Evolutionary conservation across 2,888 invertebrate species (phyloP).

Genomic region (Zootermopsis nevadensis): DNA sequence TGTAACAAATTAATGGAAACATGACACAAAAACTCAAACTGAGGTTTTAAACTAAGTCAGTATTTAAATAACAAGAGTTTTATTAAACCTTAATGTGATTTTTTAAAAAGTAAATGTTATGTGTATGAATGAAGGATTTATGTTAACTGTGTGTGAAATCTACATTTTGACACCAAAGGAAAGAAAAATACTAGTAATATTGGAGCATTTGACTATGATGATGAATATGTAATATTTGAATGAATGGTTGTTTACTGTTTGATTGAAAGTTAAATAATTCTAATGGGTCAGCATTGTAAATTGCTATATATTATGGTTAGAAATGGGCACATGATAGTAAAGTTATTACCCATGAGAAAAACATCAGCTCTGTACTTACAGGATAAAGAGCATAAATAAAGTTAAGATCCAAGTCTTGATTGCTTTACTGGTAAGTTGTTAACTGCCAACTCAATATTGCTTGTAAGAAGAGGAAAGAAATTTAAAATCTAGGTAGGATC

Average conservation of each 20-base stretch:
- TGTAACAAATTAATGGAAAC: conserved; percentile 38
- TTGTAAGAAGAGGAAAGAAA: too few species aligned
- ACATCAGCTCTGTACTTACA: conserved; percentile 49
- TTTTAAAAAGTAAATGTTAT: conserved; percentile 43
- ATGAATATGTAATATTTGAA: conserved; percentile 41
- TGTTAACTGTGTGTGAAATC: conserved; percentile 28
- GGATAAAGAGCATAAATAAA: conserved; percentile 48
- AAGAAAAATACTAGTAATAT: conserved; percentile 36
- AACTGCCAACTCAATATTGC: too few species aligned
- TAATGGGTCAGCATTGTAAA: conserved; percentile 46
- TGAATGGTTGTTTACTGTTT: conserved; percentile 44
- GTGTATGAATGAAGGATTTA: conserved; percentile 37
- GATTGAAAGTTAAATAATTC: conserved; percentile 39
- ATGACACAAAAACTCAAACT: conserved; percentile 41
- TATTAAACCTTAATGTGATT: conserved; percentile 39
- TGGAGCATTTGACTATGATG: conserved; percentile 36
- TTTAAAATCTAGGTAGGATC: too few species aligned
- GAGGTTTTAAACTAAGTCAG: conserved; percentile 48
- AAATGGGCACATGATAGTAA: conserved; percentile 38
- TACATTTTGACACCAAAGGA: conserved; percentile 51
- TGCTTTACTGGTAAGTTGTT: not conserved
- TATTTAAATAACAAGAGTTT: conserved; percentile 46
- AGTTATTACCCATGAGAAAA: conserved; percentile 38
- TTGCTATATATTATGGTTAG: conserved; percentile 47
- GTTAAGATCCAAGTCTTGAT: conserved; percentile 32